Base-by-base conservation (phyloP, 2,888 invertebrate species). In the Cenopis cana region DNA sequence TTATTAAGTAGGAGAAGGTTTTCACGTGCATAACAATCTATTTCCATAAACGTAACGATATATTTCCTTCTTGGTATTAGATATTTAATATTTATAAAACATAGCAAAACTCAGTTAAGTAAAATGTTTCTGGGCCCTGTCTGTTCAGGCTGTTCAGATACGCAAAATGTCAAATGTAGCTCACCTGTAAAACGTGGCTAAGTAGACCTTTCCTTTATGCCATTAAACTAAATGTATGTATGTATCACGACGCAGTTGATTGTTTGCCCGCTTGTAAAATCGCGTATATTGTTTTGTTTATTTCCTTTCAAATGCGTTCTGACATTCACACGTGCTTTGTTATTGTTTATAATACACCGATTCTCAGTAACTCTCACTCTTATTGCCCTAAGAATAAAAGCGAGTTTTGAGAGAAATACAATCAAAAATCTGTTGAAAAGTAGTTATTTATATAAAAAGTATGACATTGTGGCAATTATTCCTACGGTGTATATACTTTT, bases 261-360 rank as follows among this genome's bases (percentile, higher is more conserved):
- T 36, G 24, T 36, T 62, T 55, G 20, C 17, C n/a, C 2, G 2
- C 55, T 29, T 18, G 38, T 36, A 54, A 50, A 49, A 56, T 17
- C 56, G 69, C n/a, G 20, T 56, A 33, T 69, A 69, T 69, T 69
- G 62, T 69, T 55, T 68, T 62, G 62, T 69, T 62, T 69, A 56
- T 62, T 61, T 54, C 52, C 20, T 24, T 3, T 46, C 55, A 20
- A 65, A 46, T 55, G 55, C 68, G 33, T 68, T 49, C 29, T 17
- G 46, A 55, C 33, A 61, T 33, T 59, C 67, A 18, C 55, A 52
- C 64, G 60, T 68, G 55, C 41, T 29, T 52, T 55, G 36, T 18
- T 50, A 17, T 36, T 57, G 36, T 57, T 14, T 62, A 33, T 33
- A 33, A 18, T 62, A 50, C 52, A 49, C 49, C 24, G 50, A 50